Percentiles rank a stretch among this genome's conserved stretches.
These are phyloP conservation scores for Vulpes vulpes DNA, from an alignment of 2,113 vertebrate species.

Conservation along the genomic window DNA sequence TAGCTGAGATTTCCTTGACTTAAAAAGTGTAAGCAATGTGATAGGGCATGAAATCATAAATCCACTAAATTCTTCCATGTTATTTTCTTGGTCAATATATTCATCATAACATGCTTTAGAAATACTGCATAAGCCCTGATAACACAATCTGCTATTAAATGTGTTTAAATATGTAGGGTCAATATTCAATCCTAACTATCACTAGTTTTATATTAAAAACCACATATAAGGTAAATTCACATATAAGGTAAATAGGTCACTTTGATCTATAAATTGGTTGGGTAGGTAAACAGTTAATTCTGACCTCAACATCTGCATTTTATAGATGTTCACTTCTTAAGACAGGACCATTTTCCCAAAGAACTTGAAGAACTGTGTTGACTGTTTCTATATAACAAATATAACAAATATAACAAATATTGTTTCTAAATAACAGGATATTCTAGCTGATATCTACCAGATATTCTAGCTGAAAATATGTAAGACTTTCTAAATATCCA, in stretches of 20 bases:
- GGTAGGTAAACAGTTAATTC: not conserved
- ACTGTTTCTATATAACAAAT: not conserved
- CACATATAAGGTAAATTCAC: not conserved
- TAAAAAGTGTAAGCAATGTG: not conserved
- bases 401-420: not conserved
- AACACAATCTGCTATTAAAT: slow-evolving; percentile 48
- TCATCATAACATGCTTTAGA: slow-evolving; percentile 7
- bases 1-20: not conserved
- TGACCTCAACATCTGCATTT: not conserved
- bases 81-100: not conserved
- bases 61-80: not conserved
- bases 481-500: not conserved
- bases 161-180: not conserved
- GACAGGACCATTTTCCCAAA: not conserved
- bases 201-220: slow-evolving; percentile 21
- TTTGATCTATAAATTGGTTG: not conserved
- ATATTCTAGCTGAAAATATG: not conserved
- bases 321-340: not conserved
- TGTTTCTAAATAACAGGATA: not conserved
- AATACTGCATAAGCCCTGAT: not conserved
- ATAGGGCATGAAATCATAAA: slow-evolving; percentile 7
- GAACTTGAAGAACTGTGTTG: not conserved
- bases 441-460: not conserved
- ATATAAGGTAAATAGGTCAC: not conserved
- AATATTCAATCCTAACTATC: not conserved